Base-by-base conservation (phyloP, 2,888 invertebrate genomes). In the Lucinisca nassula region DNA sequence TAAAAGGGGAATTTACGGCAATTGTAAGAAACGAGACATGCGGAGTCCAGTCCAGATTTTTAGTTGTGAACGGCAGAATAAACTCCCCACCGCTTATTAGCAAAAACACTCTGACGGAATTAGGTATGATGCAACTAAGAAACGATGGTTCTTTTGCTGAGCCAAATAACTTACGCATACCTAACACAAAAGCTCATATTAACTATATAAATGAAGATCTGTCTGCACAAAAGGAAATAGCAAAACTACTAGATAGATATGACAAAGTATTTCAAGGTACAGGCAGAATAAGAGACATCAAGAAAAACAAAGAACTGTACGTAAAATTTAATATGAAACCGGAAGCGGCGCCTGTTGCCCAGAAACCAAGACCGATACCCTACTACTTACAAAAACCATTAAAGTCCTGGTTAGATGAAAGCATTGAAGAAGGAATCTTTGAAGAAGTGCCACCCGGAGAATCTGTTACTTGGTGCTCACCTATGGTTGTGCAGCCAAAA, bases 401-500 rank as follows among this genome's bases (percentile, higher is more conserved):
- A n/a, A 72, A 72, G 37, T n/a, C n/a, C 6, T 72, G 72, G 72
- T 24, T 72, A 72, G 72, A 72, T n/a, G 37, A 38, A 38, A 37
- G 38, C n/a, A 40, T 72, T 8, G n/a, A 17, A 12, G 72, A 37
- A 27, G 72, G 30, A n/a, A 72, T 72, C 4, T 72, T 72, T 72
- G 72, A 72, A 38, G 40, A 72, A 30, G 72, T 72, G 35, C 72
- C 72, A 24, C 8, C 72, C 24, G 72, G 30, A 6, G 72, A 72
- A 21, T 38, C 72, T 8, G 37, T 72, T 21, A 70, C 70, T 12
- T 70, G 70, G 70, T 70, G 70, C 32, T 70, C 70, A 70, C 70
- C 70, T 14, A 72, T 72, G 40, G 72, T 72, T 37, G 72, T 72
- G 12, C 72, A 72, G 40, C 72, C 72, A 6, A 72, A 72, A 72